These are phyloP conservation scores for Nomada lathburiana DNA, from an alignment of 2,888 invertebrate species.

Conservation along the genomic window DNA sequence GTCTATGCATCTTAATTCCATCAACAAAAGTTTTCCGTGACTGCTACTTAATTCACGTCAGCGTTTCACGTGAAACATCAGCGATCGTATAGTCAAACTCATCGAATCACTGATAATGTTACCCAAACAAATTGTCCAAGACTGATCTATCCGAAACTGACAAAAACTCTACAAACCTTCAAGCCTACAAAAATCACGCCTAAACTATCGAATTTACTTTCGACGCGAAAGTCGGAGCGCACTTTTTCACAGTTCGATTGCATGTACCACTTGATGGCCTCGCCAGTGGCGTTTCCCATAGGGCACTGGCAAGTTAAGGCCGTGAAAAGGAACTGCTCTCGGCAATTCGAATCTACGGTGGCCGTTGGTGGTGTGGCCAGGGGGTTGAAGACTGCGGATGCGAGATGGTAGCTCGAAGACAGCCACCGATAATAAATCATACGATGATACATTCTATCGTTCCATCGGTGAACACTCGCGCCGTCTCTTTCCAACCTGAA, in stretches of 20 bases:
- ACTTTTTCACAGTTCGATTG: slow-evolving; percentile 8
- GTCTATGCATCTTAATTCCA: no score
- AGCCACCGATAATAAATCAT: slow-evolving; percentile 81
- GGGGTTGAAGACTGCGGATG: slow-evolving; percentile 63
- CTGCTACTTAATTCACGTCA: no score
- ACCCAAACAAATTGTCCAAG: no score
- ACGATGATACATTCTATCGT: slow-evolving; percentile 82
- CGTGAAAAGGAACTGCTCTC: slow-evolving; percentile 41
- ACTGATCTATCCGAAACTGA: no score
- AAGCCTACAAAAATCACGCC: not conserved
- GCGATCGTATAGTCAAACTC: no score
- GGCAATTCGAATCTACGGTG: slow-evolving; percentile 49
- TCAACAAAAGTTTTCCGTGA: no score
- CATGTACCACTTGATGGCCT: slow-evolving; percentile 52
- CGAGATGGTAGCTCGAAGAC: slow-evolving; percentile 74
- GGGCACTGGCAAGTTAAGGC: slow-evolving; percentile 53
- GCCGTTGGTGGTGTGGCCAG: slow-evolving; percentile 21
- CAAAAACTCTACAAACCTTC: no score
- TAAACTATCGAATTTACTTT: slow-evolving; percentile 19
- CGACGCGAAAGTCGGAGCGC: not conserved
- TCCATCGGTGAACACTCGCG: slow-evolving; percentile 70
- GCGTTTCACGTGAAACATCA: no score
- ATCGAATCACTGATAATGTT: no score
- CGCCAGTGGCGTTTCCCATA: slow-evolving; percentile 40
- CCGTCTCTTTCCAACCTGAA: slow-evolving; percentile 61